Base-by-base conservation (phyloP, 2,797 vertebrate species). In the Vespertilio murinus region DNA sequence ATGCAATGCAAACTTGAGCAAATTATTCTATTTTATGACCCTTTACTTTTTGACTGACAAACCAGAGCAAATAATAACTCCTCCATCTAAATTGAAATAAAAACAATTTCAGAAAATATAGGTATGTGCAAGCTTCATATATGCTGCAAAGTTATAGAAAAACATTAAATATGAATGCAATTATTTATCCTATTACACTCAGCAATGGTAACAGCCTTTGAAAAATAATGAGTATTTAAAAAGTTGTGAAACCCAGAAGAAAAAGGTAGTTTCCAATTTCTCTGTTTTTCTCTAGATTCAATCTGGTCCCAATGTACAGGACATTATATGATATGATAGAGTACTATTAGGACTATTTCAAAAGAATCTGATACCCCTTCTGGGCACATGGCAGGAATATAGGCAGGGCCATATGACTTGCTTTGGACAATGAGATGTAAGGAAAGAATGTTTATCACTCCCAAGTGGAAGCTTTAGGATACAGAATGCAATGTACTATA, bases 21-120 rank as follows among this genome's bases (percentile, higher is more conserved):
- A 93, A 77, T 81, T 64, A 65, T 87, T 90, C 85, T 88, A 33
- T 82, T 92, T 93, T 61, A 40, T 71, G 30, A 81, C 9, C 22
- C 25, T 85, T 90, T 75, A 40, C 7, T 74, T 78, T 82, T 45
- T 75, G 22, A 28, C 49, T 52, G n/a, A 92, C 25, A 73, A 85
- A 54, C 1, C 28, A 88, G 5, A 91, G 30, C 13, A 90, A 88
- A 90, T 91, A 81, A 71, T 78, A 75, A 85, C 6, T 40, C 5
- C 3, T 59, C 17, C 42, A 8, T 8, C 2, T 94, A 78, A 74
- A 88, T 14, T 90, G 33, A 81, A 92, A 52, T 33, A 11, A 38
- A 35, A 67, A 91, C 30, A 70, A 67, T 54, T 49, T 82, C 25
- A 70, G 18, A 71, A 35, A 90, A 17, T 10, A 61, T 12, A 52